Percentiles rank a stretch among this genome's conserved stretches.
phyloP scores from a whole-genome alignment of 2,797 vertebrate genomes.

The Clarias fuscus region DNA sequence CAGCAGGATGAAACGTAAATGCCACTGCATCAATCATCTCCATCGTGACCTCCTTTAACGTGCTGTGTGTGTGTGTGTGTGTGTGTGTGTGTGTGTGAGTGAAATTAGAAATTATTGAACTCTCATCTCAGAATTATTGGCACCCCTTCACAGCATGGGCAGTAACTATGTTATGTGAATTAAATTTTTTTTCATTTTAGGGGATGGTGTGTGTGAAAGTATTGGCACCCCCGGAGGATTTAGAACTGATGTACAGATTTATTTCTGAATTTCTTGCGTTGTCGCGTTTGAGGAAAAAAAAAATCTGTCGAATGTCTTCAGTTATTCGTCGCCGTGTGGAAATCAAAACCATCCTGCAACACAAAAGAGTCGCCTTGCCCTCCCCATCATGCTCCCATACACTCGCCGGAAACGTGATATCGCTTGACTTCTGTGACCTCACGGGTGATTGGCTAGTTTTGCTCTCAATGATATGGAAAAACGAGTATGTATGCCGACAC shows the following conservation, averaged over 20 bases:
- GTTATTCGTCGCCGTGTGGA: background rate
- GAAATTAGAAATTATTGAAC: background rate
- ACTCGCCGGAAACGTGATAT: no score
- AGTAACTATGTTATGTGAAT: background rate
- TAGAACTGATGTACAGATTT: background rate
- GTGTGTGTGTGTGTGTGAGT: background rate
- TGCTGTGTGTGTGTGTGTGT: conserved; percentile 15
- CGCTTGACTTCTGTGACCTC: no score
- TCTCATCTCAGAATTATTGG: background rate
- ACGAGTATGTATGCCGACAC: no score
- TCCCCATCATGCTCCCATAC: no score
- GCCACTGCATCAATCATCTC: conserved; percentile 51
- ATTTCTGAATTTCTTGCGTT: background rate
- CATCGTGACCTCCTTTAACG: conserved; percentile 6
- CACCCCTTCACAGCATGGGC: background rate
- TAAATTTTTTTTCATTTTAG: background rate
- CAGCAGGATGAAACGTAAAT: conserved; percentile 50
- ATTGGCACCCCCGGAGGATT: background rate
- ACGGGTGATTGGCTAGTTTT: no score
- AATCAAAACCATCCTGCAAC: background rate
- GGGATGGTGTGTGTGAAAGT: background rate
- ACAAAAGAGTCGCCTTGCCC: background rate
- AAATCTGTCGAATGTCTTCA: background rate
- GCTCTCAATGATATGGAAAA: no score
- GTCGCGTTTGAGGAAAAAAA: background rate